phyloP scores from a whole-genome alignment of 2,797 vertebrate genomes.

The Schizothorax lantsangensis region DNA sequence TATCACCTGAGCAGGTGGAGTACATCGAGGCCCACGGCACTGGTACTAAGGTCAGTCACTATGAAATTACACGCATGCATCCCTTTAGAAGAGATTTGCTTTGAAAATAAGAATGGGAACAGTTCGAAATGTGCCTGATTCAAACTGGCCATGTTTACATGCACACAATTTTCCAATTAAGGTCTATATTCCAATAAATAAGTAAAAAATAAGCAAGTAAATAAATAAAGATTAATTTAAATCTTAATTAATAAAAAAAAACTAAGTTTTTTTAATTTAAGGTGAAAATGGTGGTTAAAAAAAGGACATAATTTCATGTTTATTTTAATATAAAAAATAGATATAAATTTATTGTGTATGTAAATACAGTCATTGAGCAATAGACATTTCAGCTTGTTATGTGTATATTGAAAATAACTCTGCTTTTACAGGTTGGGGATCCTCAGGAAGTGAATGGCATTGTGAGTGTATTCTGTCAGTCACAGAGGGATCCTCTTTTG shows the following conservation, averaged over 20 bases:
- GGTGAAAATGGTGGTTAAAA: too few species aligned
- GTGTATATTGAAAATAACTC: neutral
- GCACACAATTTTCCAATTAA: neutral
- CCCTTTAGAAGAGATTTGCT: neutral
- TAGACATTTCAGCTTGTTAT: neutral
- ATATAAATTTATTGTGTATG: neutral
- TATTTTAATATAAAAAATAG: neutral
- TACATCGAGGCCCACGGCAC: constrained; percentile 97
- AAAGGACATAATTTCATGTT: neutral
- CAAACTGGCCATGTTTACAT: neutral
- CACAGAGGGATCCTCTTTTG: constrained; percentile 82
- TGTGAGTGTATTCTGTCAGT: constrained; percentile 81
- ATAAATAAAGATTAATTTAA: neutral
- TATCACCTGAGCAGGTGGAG: constrained; percentile 86
- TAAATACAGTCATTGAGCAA: neutral
- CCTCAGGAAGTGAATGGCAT: constrained; percentile 93
- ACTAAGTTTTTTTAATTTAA: too few species aligned
- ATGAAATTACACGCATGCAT: neutral
- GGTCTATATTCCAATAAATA: neutral
- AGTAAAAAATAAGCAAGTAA: neutral
- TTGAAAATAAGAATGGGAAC: neutral
- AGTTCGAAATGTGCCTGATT: neutral
- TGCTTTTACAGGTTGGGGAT: constrained; percentile 87
- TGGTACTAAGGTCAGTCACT: constrained; percentile 88
- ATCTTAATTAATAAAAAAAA: neutral